These are phyloP conservation scores for Brenthis ino DNA, from an alignment of 2,888 invertebrate species.

Conservation along the genomic window DNA sequence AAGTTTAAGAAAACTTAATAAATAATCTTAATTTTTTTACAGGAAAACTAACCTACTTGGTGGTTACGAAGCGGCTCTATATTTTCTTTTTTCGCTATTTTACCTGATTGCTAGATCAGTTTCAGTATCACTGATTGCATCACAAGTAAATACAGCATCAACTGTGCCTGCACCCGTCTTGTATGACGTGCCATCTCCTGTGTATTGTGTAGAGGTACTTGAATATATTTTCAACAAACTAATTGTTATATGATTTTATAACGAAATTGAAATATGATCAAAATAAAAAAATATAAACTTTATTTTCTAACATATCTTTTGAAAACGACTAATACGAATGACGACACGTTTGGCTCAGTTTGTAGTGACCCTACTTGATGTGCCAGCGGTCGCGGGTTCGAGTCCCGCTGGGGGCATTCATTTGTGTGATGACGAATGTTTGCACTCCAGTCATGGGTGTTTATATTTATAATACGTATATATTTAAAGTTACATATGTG, in stretches of 20 bases:
- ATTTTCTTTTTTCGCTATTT: constrained; percentile 85
- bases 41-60: constrained; percentile 66
- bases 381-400: no score
- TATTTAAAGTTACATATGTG: no score
- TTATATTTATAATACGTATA: no score
- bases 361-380: no score
- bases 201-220: constrained; percentile 83
- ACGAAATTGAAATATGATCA: background rate
- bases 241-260: no score
- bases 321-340: background rate
- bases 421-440: no score
- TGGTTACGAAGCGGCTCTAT: constrained; percentile 80
- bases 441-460: no score
- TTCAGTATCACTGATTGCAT: constrained; percentile 84
- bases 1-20: background rate
- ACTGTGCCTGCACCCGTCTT: constrained; percentile 80
- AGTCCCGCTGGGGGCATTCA: no score
- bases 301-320: background rate
- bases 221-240: background rate
- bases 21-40: constrained; percentile 6
- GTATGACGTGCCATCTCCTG: constrained; percentile 84
- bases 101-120: constrained; percentile 84
- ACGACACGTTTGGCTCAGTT: no score
- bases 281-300: background rate
- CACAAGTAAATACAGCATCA: constrained; percentile 83